phyloP scores from a whole-genome alignment of 2,888 invertebrate species.

The Drosophila lutescens region DNA sequence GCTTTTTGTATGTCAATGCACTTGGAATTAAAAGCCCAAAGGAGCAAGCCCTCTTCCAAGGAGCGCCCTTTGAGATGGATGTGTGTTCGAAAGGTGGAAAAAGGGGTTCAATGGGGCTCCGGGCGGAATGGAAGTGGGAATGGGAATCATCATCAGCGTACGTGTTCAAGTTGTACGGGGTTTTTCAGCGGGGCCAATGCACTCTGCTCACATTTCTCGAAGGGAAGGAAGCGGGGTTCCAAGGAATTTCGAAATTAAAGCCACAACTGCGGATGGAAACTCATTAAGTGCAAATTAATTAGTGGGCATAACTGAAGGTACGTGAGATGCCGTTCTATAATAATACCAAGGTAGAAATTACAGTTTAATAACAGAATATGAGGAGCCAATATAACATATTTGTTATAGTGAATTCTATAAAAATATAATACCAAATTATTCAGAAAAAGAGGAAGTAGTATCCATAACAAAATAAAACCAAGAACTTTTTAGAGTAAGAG shows the following conservation, averaged over 20 bases:
- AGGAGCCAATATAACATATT: too few species aligned
- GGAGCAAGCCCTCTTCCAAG: slow-evolving; percentile 31
- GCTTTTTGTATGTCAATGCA: slow-evolving; percentile 75
- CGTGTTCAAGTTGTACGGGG: slow-evolving; percentile 59
- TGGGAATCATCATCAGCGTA: slow-evolving; percentile 34
- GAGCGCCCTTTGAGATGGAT: slow-evolving; percentile 49
- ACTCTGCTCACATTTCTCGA: slow-evolving; percentile 59
- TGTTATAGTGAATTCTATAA: too few species aligned
- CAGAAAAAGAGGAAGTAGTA: too few species aligned
- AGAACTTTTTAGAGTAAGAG: too few species aligned
- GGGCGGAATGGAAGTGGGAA: slow-evolving; percentile 20
- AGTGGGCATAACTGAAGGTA: slow-evolving; percentile 11
- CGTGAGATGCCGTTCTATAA: slow-evolving; percentile 5
- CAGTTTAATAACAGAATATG: neutral
- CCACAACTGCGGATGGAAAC: slow-evolving; percentile 38
- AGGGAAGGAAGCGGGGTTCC: slow-evolving; percentile 27
- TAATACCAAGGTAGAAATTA: neutral
- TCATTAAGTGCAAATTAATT: slow-evolving; percentile 58
- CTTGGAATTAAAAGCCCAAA: slow-evolving; percentile 59
- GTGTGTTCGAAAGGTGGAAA: slow-evolving; percentile 34
- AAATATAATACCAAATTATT: too few species aligned
- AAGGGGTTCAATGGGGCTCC: slow-evolving; percentile 17
- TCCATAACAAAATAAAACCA: too few species aligned
- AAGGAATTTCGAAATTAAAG: slow-evolving; percentile 71
- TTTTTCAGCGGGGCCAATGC: slow-evolving; percentile 65